Percentiles rank a stretch among this genome's conserved stretches.
phyloP scores from a whole-genome alignment of 64 coral and sea anemone species.

The Stylophora pistillata region DNA sequence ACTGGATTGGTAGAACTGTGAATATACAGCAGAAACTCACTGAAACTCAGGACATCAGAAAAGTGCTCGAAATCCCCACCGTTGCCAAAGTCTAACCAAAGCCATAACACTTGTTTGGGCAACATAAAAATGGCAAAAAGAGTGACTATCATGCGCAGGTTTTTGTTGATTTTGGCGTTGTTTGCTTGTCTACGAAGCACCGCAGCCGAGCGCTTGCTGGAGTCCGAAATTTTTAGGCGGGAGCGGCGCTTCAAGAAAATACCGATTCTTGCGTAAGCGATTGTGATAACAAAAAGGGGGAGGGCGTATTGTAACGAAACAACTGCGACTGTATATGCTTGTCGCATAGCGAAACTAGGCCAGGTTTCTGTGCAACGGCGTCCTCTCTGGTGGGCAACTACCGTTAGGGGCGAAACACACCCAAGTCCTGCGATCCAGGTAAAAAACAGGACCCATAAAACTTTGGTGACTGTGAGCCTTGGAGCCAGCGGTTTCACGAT shows the following conservation, averaged over 20 bases:
- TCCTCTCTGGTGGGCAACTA: conserved; percentile 57
- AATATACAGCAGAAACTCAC: conserved; percentile 76
- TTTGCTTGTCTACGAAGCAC: background rate
- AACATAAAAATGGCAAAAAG: conserved; percentile 82
- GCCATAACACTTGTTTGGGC: conserved; percentile 82
- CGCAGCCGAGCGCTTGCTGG: background rate
- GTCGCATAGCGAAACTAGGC: conserved; percentile 53
- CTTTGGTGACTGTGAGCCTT: conserved; percentile 32
- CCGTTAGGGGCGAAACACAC: conserved; percentile 58
- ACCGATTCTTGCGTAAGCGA: conserved; percentile 72
- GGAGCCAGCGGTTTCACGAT: conserved; percentile 53
- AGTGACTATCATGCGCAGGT: conserved; percentile 65
- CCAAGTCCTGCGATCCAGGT: conserved; percentile 58
- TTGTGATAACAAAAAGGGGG: conserved; percentile 65
- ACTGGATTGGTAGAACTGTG: conserved; percentile 86
- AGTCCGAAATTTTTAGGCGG: background rate
- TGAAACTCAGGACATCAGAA: conserved; percentile 55
- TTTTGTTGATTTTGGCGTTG: conserved; percentile 83
- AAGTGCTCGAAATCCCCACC: conserved; percentile 49
- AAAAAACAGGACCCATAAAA: conserved; percentile 8
- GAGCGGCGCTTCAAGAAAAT: conserved; percentile 28
- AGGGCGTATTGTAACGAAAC: conserved; percentile 64
- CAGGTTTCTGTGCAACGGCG: conserved; percentile 55
- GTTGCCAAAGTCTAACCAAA: conserved; percentile 80
- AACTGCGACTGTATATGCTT: conserved; percentile 50